Base-by-base conservation (phyloP, 1,140 invertebrate species). In the Coboldia fuscipes region DNA sequence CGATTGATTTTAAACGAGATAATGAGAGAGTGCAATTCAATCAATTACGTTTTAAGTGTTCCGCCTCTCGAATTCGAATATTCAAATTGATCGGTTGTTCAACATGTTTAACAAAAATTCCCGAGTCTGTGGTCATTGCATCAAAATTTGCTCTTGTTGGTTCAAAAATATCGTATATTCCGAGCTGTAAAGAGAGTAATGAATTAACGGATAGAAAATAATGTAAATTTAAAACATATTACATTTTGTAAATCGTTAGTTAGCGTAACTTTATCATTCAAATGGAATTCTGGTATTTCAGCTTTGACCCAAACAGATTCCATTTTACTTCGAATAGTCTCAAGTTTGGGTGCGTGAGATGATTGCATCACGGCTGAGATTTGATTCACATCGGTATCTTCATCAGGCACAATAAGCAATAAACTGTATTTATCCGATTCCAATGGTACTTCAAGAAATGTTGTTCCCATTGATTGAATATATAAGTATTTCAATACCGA, bases 61-160 rank as follows among this genome's bases (percentile, higher is more conserved):
- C 62, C 43, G 56, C 65, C 39, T 51, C 60, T 53, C 68, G 63
- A 43, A 69, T 81, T 42, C 72, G 65, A 39, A 81, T 79, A 41
- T 73, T 73, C 3, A 83, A 72, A 14, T 75, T 75, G 31, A 83
- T 75, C 15, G 73, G 72, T 55, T 83, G 78, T 51, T 83, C 77
- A 38, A 82, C 70, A 46, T 78, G 78, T 35, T 75, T 69, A 9
- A 78, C 77, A 44, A 77, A 82, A 22, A 82, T 65, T 17, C 71
- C 67, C 9, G 64, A 50, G 38, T 78, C 72, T 5, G 62, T 53
- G 16, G 77, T 80, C 77, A 83, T 80, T 17, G 65, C 66, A 7
- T 67, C 66, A 42, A 84, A 71, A 51, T 84, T 74, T 1, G 72
- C 67, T 32, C 70, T 64, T 36, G 70, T 62, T 2, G 77, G 76